Base-by-base conservation (phyloP, 2,113 vertebrate species). In the Oryzias celebensis region DNA sequence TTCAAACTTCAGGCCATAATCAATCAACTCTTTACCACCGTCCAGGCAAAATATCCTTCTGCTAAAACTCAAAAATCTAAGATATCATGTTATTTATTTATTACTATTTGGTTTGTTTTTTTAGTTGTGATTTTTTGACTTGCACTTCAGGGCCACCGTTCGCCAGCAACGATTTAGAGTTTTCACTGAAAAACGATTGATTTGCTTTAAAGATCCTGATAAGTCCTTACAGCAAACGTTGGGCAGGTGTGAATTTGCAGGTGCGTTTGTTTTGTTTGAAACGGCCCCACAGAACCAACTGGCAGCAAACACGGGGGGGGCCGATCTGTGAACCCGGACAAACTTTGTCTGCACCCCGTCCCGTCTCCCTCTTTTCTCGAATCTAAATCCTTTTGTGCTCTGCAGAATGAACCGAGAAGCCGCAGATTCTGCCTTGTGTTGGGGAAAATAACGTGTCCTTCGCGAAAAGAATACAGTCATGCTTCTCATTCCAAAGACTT, bases 361-460 rank as follows among this genome's bases (percentile, higher is more conserved):
- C 50, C 43, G 28, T 68, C 41, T 46, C 70, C 66, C n/a, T 58
- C 23, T 68, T 66, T 78, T 54, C 83, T 81, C 62, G 71, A 66
- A 78, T 71, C 70, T 62, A 10, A 64, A 72, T 66, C 74, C 36
- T 68, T 82, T 89, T 87, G 76, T 88, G 56, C 8, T 5, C 20
- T 14, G 14, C 60, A 65, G 76, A 87, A 89, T 83, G 75, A 85
- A 85, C 70, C 71, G 63, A 89, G 87, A 76, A 71, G 73, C 74
- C 80, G 80, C 70, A 76, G 81, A 88, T 87, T 88, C 80, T 72
- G 67, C 71, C 80, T 87, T 78, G 79, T 84, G 79, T 83, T 75
- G 68, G 74, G 65, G 61, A 78, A 91, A 90, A 89, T 49, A 82
- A 77, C 60, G 26, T 75, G 89, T 91, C 91, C 91, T 93, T 92